These are phyloP conservation scores for Pedetes capensis DNA, from an alignment of 2,113 vertebrate genomes.

Conservation along the genomic window DNA sequence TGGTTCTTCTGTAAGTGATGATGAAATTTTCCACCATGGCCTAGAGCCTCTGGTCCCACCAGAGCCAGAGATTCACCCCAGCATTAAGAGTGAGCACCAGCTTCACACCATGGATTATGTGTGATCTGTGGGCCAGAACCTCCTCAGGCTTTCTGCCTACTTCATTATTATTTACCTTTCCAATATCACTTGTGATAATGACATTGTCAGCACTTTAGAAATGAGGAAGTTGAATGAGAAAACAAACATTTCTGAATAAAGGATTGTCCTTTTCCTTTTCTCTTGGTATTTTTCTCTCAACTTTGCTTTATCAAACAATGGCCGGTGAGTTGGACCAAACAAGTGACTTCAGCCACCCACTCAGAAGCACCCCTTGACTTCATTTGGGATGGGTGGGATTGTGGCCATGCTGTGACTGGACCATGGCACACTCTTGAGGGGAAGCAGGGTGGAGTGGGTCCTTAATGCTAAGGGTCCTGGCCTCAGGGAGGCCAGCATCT, in stretches of 20 bases:
- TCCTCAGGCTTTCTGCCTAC: background rate
- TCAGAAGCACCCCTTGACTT: background rate
- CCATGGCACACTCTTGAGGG: background rate
- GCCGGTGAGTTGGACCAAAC: background rate
- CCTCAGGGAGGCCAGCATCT: constrained; percentile 50
- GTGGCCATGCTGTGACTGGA: background rate
- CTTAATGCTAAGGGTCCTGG: constrained; percentile 59
- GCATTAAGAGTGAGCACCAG: background rate
- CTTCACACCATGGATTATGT: background rate
- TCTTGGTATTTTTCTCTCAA: background rate
- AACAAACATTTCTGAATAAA: background rate
- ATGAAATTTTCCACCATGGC: background rate
- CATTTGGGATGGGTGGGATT: background rate
- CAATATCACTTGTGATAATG: background rate
- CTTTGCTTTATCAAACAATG: background rate
- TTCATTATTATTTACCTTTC: background rate
- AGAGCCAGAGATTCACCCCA: background rate
- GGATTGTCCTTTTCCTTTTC: background rate
- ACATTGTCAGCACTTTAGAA: background rate
- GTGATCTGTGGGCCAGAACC: background rate
- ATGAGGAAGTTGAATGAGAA: background rate
- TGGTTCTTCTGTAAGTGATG: background rate
- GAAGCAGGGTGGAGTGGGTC: constrained; percentile 55
- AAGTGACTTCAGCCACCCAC: background rate
- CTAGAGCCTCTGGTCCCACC: background rate